Evolutionary conservation across 2,113 vertebrate genomes (phyloP).

Genomic region (Oncorhynchus nerka): DNA sequence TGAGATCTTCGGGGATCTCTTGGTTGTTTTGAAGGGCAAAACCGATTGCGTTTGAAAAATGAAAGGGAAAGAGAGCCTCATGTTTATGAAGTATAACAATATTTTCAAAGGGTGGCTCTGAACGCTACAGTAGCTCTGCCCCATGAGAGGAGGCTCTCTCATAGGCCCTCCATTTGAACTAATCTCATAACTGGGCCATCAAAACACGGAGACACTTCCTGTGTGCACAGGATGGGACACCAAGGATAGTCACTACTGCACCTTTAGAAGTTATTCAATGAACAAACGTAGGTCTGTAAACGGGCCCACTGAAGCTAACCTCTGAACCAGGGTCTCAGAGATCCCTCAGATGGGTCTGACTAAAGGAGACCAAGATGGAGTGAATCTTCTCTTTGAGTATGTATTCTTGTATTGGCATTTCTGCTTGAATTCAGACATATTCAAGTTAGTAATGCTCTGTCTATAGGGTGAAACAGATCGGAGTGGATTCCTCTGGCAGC

Average conservation of each 20-base stretch:
- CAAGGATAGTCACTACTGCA: neutral
- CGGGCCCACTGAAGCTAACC: neutral
- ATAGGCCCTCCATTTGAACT: neutral
- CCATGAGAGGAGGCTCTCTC: constrained; percentile 1
- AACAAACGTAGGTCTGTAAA: neutral
- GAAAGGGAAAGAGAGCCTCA: constrained; percentile 23
- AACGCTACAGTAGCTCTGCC: neutral
- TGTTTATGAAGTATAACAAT: constrained; percentile 32
- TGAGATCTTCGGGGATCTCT: constrained; percentile 35
- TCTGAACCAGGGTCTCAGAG: neutral
- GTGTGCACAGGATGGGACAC: neutral
- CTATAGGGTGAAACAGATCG: constrained; percentile 53
- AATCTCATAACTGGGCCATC: neutral
- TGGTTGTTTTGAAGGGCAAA: constrained; percentile 41
- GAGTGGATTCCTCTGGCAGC: constrained; percentile 64
- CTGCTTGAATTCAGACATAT: neutral
- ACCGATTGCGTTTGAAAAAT: constrained; percentile 32
- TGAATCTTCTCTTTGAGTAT: neutral
- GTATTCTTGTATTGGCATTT: neutral
- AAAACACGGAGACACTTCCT: neutral
- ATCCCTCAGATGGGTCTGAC: neutral
- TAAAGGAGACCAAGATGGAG: neutral
- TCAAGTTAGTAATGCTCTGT: neutral
- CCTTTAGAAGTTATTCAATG: neutral
- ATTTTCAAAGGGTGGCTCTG: constrained; percentile 9